phyloP scores from a whole-genome alignment of 2,113 vertebrate species.

The Platysternon megacephalum region DNA sequence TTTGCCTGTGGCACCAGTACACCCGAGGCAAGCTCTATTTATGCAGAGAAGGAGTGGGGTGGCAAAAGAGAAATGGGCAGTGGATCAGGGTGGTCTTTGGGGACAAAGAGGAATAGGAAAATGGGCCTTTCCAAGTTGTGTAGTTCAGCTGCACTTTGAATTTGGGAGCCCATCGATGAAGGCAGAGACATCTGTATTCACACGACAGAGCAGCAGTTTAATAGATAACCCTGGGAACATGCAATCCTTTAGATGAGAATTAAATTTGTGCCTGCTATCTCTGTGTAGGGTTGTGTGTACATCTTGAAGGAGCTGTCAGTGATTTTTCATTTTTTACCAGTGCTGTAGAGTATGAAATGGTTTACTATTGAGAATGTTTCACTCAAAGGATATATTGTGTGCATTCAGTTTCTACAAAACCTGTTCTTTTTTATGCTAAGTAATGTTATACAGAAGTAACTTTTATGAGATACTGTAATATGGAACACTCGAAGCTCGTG shows the following conservation, averaged over 20 bases:
- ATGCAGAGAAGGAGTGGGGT: not conserved
- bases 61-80: not conserved
- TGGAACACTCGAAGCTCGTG: not conserved
- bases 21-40: not conserved
- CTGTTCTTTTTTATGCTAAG: not conserved
- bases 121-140: not conserved
- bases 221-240: not conserved
- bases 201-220: not conserved
- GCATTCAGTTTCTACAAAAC: not conserved
- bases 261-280: not conserved
- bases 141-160: not conserved
- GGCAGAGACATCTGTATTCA: not conserved
- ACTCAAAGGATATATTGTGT: not conserved
- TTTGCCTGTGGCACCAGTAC: not conserved
- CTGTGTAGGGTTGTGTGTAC: not conserved
- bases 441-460: fast-evolving
- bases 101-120: not conserved
- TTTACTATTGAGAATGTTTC: not conserved
- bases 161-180: not conserved
- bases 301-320: not conserved
- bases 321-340: not conserved
- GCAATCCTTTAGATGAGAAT: not conserved
- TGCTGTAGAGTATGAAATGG: not conserved
- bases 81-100: not conserved
- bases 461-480: fast-evolving